Evolutionary conservation across 2,888 invertebrate species (phyloP), one percentile per base, ranked within the genome.

Genomic region (Pachliopta kotzebuea): DNA sequence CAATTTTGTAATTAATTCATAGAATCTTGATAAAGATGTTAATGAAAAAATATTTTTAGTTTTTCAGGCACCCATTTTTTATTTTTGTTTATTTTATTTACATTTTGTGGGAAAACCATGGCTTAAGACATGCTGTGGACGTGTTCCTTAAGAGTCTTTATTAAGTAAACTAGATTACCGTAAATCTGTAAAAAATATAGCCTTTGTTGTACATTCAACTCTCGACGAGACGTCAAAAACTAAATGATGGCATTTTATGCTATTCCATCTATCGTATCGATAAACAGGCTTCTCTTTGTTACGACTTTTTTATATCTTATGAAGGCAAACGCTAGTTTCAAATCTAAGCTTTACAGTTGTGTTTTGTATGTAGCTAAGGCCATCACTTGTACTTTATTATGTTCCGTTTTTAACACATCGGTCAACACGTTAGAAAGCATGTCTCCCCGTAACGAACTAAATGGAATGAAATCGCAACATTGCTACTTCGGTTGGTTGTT

Each of bases 111-210:
- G 37, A 37, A 80, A 81, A 80, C 76, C 77, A 76, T 78, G 77
- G 74, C 79, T 37, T 76, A 73, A 74, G 74, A 79, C 73, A 78
- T 80, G 80, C 76, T 78, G 83, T 88, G 89, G 88, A 89, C 88
- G 89, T 86, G 82, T 85, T 84, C 74, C 78, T 76, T 80, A 74
- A 70, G 72, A 81, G 77, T 83, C 75, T 81, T 78, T 76, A 76
- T 79, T 79, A 78, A 75, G 78, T 81, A 55, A 83, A 80, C 79
- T 83, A 79, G 74, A 76, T 78, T 77, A 78, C 81, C 84, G 77
- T 89, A 89, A 82, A 89, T 84, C 84, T 87, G 89, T 86, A 86
- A 89, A 90, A 90, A 90, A 90, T 89, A 89, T 86, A 84, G 81
- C 80, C 78, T 84, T 81, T 81, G 77, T 37, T 83, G 79, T 85